These are phyloP conservation scores for Craniophora ligustri DNA, from an alignment of 2,888 invertebrate species.

Conservation along the genomic window DNA sequence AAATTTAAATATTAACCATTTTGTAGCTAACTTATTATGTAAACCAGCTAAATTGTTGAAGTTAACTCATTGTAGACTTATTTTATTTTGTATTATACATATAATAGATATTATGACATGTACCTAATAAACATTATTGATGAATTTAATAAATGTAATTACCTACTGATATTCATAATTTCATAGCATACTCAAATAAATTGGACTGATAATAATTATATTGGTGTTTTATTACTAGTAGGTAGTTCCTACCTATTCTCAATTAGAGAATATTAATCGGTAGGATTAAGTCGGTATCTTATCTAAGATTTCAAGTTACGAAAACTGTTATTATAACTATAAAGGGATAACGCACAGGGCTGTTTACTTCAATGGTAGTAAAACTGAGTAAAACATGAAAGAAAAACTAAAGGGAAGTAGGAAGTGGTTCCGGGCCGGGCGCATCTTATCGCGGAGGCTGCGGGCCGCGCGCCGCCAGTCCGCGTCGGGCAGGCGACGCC, in stretches of 20 bases:
- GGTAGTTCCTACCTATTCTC: conserved; percentile 9
- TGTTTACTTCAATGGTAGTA: conserved; percentile 7
- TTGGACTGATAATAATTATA: conserved; percentile 63
- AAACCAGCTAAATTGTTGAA: conserved; percentile 28
- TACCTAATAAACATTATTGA: conserved; percentile 45
- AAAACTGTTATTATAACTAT: conserved; percentile 13
- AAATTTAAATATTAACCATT: conserved; percentile 8
- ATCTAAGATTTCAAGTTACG: conserved; percentile 33
- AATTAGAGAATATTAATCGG: conserved; percentile 33
- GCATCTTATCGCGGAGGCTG: conserved; percentile 58
- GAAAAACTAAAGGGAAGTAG: conserved; percentile 49
- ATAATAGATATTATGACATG: conserved; percentile 15
- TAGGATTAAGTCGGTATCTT: conserved; percentile 27
- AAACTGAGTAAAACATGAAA: conserved; percentile 15
- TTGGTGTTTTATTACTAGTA: conserved; percentile 55
- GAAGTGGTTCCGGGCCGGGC: conserved; percentile 67
- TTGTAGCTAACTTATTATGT: conserved; percentile 6
- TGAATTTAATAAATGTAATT: conserved; percentile 45
- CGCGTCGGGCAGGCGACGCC: conserved; percentile 69
- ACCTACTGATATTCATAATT: conserved; percentile 50
- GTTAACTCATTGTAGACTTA: conserved; percentile 17
- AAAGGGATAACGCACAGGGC: conserved; percentile 2
- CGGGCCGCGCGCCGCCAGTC: conserved; percentile 66
- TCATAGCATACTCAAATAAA: conserved; percentile 60
- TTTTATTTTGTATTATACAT: conserved; percentile 32